Conservation (phyloP, 2,888 invertebrate species). For the Polyommatus icarus region DNA sequence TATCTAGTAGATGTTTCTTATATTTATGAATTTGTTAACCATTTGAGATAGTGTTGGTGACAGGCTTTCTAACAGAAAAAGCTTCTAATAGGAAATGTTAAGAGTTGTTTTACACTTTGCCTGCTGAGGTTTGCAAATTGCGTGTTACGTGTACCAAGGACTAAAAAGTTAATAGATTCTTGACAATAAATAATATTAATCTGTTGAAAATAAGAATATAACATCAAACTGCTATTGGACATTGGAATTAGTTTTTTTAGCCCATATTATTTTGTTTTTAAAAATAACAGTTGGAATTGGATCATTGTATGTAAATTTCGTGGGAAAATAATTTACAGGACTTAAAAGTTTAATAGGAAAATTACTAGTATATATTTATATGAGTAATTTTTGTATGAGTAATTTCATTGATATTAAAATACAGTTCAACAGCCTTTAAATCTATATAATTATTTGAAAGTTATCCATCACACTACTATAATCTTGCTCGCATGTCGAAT, state of each 20-base stretch:
- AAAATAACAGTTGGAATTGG: constrained; percentile 8
- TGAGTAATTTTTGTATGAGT: neutral
- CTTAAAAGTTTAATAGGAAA: neutral
- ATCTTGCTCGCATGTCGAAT: neutral
- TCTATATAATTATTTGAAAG: neutral
- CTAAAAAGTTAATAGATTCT: no score
- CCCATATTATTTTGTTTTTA: neutral
- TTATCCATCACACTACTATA: neutral
- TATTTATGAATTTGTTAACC: no score
- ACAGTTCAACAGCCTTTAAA: neutral
- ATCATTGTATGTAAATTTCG: constrained; percentile 6
- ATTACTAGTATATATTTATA: neutral
- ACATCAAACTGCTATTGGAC: neutral
- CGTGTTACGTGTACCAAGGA: no score
- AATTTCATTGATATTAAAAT: neutral
- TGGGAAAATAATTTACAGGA: neutral
- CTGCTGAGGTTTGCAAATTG: no score
- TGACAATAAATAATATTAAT: no score
- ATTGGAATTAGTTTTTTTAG: neutral
- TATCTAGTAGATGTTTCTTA: no score
- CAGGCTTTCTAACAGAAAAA: no score
- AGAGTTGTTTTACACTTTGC: no score
- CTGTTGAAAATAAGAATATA: neutral
- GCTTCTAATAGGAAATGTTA: no score
- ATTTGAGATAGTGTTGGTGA: no score